Evolutionary conservation across 2,113 vertebrate species (phyloP), one percentile per base, ranked within the genome.

Genomic region (Dascyllus trimaculatus): DNA sequence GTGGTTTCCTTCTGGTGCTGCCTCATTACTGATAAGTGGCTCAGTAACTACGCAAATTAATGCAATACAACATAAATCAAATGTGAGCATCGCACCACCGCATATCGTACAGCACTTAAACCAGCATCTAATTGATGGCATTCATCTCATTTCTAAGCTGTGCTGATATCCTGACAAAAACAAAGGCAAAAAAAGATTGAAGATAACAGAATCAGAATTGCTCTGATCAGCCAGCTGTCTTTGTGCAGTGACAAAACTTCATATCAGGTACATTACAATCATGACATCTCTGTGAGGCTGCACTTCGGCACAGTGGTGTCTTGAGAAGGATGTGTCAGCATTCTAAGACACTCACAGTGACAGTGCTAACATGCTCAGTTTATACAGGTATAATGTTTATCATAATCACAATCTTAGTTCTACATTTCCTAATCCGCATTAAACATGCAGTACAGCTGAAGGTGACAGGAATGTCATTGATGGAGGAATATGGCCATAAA

Each of bases 1-100:
- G 26, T 64, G 53, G 35, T 61, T 81, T 46, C 9, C 32, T 35
- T 80, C 71, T 73, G 49, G 43, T 49, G 59, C 82, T 60, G 66
- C 75, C 82, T 88, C 66, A 48, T 76, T 80, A 62, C 72, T 81
- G 75, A 84, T 81, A 85, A 83, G 67, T 75, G 46, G 56, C 68
- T 72, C 49, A 71, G 59, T 65, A 78, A 77, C 80, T 48, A 51
- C 18, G 2, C 70, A 81, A 78, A 85, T 79, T 14, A 77, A 81
- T 40, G 49, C 54, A 72, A 62, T 76, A 45, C 29, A 75, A 63
- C 51, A 75, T 75, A 77, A 85, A 87, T 80, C 87, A 84, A 71
- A 85, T n/a, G 26, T 40, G 59, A 76, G 75, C 29, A 40, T 65
- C 14, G 15, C 57, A 43, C 26, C 2, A 2, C 59, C 61, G 63